Base-by-base conservation (phyloP, 37 sponge, comb jelly and placozoan species). In the Amphimedon queenslandica region DNA sequence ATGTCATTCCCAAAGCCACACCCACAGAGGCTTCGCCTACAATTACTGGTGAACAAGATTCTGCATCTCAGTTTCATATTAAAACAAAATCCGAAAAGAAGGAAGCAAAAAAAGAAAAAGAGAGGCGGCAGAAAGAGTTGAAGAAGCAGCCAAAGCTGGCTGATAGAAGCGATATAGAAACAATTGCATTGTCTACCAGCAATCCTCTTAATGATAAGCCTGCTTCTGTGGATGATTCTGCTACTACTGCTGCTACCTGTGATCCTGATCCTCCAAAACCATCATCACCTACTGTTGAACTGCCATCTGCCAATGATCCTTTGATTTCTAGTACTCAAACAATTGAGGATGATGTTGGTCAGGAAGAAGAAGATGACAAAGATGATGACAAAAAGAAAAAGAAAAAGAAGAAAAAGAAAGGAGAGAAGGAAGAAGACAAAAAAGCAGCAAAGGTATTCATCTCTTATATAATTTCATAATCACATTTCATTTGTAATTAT, bases 361-460 rank as follows among this genome's bases (percentile, higher is more conserved):
- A 13, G n/a, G n/a, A n/a, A n/a, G n/a, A n/a, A 18, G 36, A 33
- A 28, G 74, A 73, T 4, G 60, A 73, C 30, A 57, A 71, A 6
- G 71, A 78, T 30, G 72, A 58, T 21, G 43, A 61, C 16, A 84
- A 84, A 75, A 84, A 89, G 53, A 82, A 86, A 64, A 85, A 91
- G 76, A 91, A 86, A 72, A 91, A 86, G 68, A 91, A 86, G 42
- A 92, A 92, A 76, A 80, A 83, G 47, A 56, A 31, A 30, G 68
- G 35, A 61, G 77, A 74, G 40, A 73, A 87, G 42, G 80, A 80
- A 64, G 61, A 16, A 23, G 56, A 23, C 16, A 53, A 23, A 16
- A 23, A 20, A 53, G n/a, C n/a, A n/a, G n/a, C n/a, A n/a, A n/a
- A n/a, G n/a, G n/a, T n/a, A n/a, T n/a, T n/a, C n/a, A n/a, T n/a